Conservation (phyloP, 2,888 invertebrate species). For the Sinhomidia bicolor region DNA sequence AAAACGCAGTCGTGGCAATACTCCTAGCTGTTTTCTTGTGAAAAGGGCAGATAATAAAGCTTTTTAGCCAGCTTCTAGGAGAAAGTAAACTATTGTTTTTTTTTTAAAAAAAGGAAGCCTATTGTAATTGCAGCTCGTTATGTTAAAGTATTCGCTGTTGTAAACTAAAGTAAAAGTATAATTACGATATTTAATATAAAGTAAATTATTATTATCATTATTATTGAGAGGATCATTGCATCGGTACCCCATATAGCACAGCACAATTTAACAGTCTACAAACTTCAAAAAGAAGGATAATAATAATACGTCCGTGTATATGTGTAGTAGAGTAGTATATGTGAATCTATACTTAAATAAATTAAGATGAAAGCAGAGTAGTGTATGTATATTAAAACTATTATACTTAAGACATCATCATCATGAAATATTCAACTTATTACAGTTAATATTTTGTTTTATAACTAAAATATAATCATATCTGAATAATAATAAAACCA, state of each 20-base stretch:
- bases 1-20: constrained; percentile 38
- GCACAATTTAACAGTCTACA: constrained; percentile 74
- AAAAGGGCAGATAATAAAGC: constrained; percentile 56
- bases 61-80: constrained; percentile 42
- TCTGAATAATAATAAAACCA: constrained; percentile 69
- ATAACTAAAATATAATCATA: constrained; percentile 71
- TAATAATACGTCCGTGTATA: constrained; percentile 62
- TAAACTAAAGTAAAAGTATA: constrained; percentile 54
- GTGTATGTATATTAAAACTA: constrained; percentile 68
- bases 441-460: constrained; percentile 57
- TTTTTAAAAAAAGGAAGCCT: constrained; percentile 19
- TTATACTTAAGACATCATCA: constrained; percentile 56
- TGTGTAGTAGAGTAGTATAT: constrained; percentile 39
- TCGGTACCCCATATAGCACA: constrained; percentile 74
- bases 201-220: constrained; percentile 64
- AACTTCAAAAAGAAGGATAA: constrained; percentile 64
- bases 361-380: constrained; percentile 67
- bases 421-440: constrained; percentile 57
- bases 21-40: constrained; percentile 32
- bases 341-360: constrained; percentile 56
- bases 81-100: constrained; percentile 30
- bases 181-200: constrained; percentile 57
- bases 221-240: constrained; percentile 74
- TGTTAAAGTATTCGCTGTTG: constrained; percentile 66
- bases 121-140: constrained; percentile 66